phyloP scores from a whole-genome alignment of 2,888 invertebrate species.

The Ptychoptera albimana region DNA sequence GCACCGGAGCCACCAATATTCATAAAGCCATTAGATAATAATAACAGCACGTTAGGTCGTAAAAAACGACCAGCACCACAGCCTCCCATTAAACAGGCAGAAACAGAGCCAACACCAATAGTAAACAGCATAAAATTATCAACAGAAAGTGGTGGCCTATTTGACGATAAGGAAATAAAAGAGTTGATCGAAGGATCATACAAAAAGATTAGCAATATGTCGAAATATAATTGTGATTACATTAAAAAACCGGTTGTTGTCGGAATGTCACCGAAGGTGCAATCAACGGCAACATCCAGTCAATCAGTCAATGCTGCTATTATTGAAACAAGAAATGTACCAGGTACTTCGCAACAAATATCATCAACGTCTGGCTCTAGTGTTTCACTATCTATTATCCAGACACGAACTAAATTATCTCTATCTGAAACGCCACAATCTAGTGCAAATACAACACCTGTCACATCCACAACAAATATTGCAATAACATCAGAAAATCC shows the following conservation, averaged over 20 bases:
- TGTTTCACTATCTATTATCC: background rate
- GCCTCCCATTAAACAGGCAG: conserved; percentile 13
- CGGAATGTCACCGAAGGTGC: too few relatives aligned
- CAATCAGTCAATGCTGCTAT: too few relatives aligned
- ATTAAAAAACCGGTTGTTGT: too few relatives aligned
- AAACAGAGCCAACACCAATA: conserved; percentile 10
- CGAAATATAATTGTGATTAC: background rate
- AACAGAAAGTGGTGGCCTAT: conserved; percentile 10
- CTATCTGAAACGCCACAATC: too few relatives aligned
- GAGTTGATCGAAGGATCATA: conserved; percentile 9
- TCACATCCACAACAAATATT: background rate
- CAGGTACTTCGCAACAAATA: background rate
- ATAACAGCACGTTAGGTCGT: conserved; percentile 14
- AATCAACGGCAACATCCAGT: too few relatives aligned
- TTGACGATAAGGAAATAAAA: conserved; percentile 12
- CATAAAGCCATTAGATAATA: conserved; percentile 11
- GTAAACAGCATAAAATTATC: conserved; percentile 16
- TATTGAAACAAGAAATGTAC: background rate
- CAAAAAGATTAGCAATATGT: background rate
- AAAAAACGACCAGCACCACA: conserved; percentile 23
- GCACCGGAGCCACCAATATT: conserved; percentile 52
- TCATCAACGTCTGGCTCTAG: background rate
- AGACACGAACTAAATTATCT: too few relatives aligned
- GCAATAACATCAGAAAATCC: background rate
- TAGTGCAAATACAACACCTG: too few relatives aligned